Evolutionary conservation across 2,797 vertebrate species (phyloP).

Genomic region (Lateolabrax maculatus): DNA sequence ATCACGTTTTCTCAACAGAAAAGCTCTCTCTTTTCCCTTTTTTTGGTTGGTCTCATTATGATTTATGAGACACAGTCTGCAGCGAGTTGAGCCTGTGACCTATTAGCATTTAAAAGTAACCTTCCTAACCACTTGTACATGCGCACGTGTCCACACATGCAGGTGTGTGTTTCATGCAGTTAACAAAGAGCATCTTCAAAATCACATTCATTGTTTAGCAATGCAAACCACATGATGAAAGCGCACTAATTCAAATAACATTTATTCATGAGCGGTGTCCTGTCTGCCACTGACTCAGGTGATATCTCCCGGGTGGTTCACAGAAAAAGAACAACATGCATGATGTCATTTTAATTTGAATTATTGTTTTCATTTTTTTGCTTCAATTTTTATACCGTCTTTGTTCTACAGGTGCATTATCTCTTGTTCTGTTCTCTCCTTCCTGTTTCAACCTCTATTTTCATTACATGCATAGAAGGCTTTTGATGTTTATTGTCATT

Average conservation of each 20-base stretch:
- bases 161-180: slow-evolving; percentile 57
- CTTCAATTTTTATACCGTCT: slow-evolving; percentile 63
- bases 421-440: slow-evolving; percentile 29
- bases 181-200: slow-evolving; percentile 63
- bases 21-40: not conserved
- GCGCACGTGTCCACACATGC: slow-evolving; percentile 6
- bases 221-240: slow-evolving; percentile 76
- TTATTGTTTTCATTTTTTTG: slow-evolving; percentile 52
- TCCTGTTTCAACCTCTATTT: slow-evolving; percentile 37
- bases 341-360: slow-evolving; percentile 60
- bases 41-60: slow-evolving; percentile 28
- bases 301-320: slow-evolving; percentile 17
- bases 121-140: slow-evolving; percentile 13
- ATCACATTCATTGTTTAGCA: slow-evolving; percentile 62
- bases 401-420: slow-evolving; percentile 61
- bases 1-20: not conserved
- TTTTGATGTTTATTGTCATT: slow-evolving; percentile 63
- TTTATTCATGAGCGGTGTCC: slow-evolving; percentile 73
- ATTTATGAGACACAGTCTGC: slow-evolving; percentile 49
- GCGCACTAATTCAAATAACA: slow-evolving; percentile 67
- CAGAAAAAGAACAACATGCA: slow-evolving; percentile 15
- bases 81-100: slow-evolving; percentile 19
- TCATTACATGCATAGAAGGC: slow-evolving; percentile 21
- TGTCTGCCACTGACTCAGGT: slow-evolving; percentile 48
- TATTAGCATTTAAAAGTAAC: slow-evolving; percentile 72